These are phyloP conservation scores for Geophilus truncorum DNA, from an alignment of 2,888 invertebrate genomes.

Conservation along the genomic window DNA sequence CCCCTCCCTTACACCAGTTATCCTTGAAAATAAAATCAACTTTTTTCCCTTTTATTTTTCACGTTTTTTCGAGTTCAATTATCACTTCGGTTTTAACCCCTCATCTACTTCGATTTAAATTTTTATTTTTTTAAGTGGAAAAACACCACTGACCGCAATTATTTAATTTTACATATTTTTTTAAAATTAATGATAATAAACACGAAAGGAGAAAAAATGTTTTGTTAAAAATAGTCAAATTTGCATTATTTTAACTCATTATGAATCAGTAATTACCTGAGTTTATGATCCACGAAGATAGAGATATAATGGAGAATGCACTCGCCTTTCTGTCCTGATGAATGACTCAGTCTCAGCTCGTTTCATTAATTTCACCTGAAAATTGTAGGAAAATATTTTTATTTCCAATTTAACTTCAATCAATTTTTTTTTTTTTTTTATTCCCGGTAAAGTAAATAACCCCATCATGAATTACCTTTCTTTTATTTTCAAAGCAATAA, in stretches of 20 bases:
- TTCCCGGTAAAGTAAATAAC: neutral
- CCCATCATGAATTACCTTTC: neutral
- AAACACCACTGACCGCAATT: neutral
- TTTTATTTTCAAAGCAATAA: neutral
- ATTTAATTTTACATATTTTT: neutral
- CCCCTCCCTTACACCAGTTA: neutral
- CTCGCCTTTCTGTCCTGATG: neutral
- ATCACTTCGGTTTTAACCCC: neutral
- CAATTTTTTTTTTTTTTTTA: neutral
- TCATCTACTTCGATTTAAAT: neutral
- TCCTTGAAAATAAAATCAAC: neutral
- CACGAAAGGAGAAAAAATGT: neutral
- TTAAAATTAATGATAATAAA: neutral
- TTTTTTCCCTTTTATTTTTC: neutral
- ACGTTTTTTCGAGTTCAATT: neutral
- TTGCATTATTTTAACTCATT: neutral
- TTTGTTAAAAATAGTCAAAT: neutral
- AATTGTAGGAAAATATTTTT: neutral
- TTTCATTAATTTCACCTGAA: constrained; percentile 5
- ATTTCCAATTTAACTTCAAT: neutral
- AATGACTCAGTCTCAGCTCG: neutral
- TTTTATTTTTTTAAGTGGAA: neutral
- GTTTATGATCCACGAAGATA: neutral
- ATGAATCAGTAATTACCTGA: constrained; percentile 13
- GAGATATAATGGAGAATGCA: neutral